These are phyloP conservation scores for Myotis yumanensis DNA, from an alignment of 2,113 vertebrate species.

Conservation along the genomic window DNA sequence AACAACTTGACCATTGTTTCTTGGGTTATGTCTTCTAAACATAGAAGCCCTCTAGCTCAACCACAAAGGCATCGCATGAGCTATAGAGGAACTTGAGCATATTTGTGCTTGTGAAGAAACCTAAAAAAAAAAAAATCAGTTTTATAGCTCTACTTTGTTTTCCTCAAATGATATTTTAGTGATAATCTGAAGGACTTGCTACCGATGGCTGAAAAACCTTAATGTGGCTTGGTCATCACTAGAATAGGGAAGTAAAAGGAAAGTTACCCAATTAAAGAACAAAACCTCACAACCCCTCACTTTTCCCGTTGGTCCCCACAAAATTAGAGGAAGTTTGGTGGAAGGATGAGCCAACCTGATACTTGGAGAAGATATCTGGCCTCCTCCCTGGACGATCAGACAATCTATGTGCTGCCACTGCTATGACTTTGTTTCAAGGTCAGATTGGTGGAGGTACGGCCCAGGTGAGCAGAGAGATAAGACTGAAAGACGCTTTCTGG, in stretches of 20 bases:
- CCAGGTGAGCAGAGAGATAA: background rate
- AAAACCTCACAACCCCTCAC: background rate
- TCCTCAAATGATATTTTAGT: constrained; percentile 40
- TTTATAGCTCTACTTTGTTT: constrained; percentile 19
- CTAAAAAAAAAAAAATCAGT: background rate
- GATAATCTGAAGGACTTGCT: constrained; percentile 1
- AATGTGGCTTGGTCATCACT: background rate
- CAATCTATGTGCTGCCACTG: background rate
- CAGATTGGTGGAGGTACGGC: background rate
- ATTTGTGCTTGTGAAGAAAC: constrained; percentile 16
- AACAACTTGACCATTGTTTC: background rate
- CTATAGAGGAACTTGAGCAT: background rate
- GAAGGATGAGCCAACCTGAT: background rate
- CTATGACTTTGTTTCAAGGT: background rate
- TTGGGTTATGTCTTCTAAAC: background rate
- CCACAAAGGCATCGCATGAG: background rate
- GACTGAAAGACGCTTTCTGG: background rate
- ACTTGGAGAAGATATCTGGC: background rate
- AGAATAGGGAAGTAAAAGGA: constrained; percentile 47
- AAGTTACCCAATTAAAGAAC: background rate
- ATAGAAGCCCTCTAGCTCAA: background rate
- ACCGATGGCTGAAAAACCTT: background rate
- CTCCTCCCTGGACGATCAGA: background rate
- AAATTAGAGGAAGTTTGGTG: background rate
- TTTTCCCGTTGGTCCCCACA: background rate